Conservation (phyloP, 2,888 invertebrate species). For the Polymixis flavicincta region DNA sequence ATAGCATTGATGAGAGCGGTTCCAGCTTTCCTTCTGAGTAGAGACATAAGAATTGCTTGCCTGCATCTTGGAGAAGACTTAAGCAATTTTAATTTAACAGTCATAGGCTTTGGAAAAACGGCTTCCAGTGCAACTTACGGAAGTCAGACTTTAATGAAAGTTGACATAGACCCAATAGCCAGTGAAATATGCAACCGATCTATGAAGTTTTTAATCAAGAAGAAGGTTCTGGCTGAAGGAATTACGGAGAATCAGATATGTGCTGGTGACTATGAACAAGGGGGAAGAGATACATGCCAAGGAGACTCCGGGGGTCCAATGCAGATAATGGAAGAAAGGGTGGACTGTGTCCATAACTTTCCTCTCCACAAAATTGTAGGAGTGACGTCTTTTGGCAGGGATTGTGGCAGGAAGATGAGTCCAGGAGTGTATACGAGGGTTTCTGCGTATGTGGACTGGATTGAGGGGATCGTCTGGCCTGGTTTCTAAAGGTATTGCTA, state of each 20-base stretch:
- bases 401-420: constrained; percentile 88
- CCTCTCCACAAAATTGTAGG: constrained; percentile 87
- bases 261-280: constrained; percentile 86
- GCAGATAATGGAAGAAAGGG: constrained; percentile 81
- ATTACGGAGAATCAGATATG: constrained; percentile 83
- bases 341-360: constrained; percentile 82
- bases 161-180: constrained; percentile 83
- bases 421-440: constrained; percentile 89
- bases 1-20: constrained; percentile 92
- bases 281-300: constrained; percentile 87
- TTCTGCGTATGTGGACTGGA: constrained; percentile 86
- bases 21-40: constrained; percentile 84
- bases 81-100: constrained; percentile 83
- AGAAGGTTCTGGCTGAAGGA: constrained; percentile 79
- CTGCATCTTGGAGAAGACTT: constrained; percentile 81
- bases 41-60: constrained; percentile 92
- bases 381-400: constrained; percentile 89
- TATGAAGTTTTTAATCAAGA: constrained; percentile 82
- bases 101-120: constrained; percentile 92
- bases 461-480: constrained; percentile 88
- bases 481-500: constrained; percentile 2
- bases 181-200: constrained; percentile 80
- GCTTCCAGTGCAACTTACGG: constrained; percentile 81
- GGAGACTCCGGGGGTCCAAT: constrained; percentile 89
- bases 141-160: constrained; percentile 87